These are phyloP conservation scores for Hippopotamus amphibius DNA, from an alignment of 2,113 vertebrate genomes.

Conservation along the genomic window DNA sequence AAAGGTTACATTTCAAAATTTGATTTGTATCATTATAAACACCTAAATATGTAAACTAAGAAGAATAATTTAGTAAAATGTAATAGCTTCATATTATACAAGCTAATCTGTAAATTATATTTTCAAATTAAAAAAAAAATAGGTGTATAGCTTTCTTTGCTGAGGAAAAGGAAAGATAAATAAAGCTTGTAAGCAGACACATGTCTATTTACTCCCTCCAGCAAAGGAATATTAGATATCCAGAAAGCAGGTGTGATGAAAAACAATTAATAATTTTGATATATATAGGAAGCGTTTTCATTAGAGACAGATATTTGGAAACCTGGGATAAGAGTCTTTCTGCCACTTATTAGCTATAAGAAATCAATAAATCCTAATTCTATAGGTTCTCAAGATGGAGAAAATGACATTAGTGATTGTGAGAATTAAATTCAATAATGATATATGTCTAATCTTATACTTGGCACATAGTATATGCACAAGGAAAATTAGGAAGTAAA, in stretches of 20 bases:
- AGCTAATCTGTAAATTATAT: not conserved
- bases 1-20: not conserved
- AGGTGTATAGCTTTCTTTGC: not conserved
- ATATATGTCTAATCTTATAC: not conserved
- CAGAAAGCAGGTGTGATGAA: not conserved
- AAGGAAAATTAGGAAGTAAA: not conserved
- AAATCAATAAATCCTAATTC: not conserved
- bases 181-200: not conserved
- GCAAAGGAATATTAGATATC: not conserved
- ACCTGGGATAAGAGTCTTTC: not conserved
- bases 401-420: not conserved
- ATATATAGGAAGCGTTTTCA: not conserved
- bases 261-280: not conserved
- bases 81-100: not conserved
- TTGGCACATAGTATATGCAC: not conserved
- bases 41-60: not conserved
- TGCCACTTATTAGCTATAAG: not conserved
- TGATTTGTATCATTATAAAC: not conserved
- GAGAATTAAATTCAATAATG: not conserved
- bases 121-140: not conserved
- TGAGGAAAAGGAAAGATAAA: not conserved
- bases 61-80: not conserved
- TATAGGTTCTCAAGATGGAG: not conserved
- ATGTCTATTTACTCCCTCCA: not conserved
- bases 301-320: not conserved